These are phyloP conservation scores for Alectoris magna DNA, from an alignment of 2,797 vertebrate genomes.

Conservation along the genomic window DNA sequence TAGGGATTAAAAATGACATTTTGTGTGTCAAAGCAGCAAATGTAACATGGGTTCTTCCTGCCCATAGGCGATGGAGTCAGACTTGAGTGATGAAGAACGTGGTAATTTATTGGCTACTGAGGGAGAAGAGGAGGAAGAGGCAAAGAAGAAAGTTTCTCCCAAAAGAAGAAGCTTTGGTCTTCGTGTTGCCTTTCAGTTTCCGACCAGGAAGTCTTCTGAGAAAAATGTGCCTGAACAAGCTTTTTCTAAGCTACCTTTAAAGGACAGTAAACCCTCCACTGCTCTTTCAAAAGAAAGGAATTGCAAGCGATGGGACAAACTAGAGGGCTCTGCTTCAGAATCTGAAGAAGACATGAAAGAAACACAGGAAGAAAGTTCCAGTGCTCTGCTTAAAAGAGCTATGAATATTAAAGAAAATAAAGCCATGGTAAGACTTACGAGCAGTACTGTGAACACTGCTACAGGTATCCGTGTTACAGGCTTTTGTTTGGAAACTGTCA, in stretches of 20 bases:
- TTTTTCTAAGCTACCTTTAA: slow-evolving; percentile 48
- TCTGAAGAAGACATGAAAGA: slow-evolving; percentile 77
- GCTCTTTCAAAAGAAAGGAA: slow-evolving; percentile 53
- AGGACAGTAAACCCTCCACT: slow-evolving; percentile 45
- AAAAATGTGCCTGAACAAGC: slow-evolving; percentile 48
- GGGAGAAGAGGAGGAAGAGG: slow-evolving; percentile 81
- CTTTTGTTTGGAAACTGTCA: not conserved
- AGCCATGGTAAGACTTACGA: slow-evolving; percentile 86
- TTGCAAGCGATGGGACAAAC: slow-evolving; percentile 16
- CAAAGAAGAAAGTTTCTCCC: slow-evolving; percentile 63
- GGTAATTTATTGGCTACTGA: slow-evolving; percentile 79
- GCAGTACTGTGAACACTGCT: not conserved
- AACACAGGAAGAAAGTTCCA: slow-evolving; percentile 77
- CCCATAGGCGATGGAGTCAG: slow-evolving; percentile 75
- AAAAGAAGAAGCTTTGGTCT: slow-evolving; percentile 85
- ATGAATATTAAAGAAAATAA: slow-evolving; percentile 98
- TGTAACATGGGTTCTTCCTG: not conserved
- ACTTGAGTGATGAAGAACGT: slow-evolving; percentile 76
- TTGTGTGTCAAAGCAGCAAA: not conserved
- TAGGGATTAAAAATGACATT: not conserved
- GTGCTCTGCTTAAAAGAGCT: slow-evolving; percentile 86
- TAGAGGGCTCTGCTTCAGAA: slow-evolving; percentile 66
- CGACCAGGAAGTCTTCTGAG: slow-evolving; percentile 81
- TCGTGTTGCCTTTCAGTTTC: slow-evolving; percentile 93
- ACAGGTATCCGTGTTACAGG: not conserved